Evolutionary conservation across 1,140 invertebrate genomes (phyloP).

Genomic region (Halesus radiatus): DNA sequence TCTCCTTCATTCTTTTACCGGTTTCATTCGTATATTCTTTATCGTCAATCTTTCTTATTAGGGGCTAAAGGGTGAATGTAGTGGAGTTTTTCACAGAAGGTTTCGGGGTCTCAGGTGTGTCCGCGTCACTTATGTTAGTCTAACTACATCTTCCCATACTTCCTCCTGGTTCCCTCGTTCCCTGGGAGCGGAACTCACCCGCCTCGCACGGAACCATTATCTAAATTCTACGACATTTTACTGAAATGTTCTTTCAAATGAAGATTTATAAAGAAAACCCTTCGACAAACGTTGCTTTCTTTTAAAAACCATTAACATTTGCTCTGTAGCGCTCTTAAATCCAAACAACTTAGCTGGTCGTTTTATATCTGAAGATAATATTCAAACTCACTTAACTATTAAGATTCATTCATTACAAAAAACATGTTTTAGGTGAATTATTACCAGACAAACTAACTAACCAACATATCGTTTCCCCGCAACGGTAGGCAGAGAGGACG

Average conservation of each 20-base stretch:
- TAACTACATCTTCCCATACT: conserved; percentile 36
- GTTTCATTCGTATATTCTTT: not conserved
- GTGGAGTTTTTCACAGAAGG: not conserved
- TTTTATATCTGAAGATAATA: too few species aligned
- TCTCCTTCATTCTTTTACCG: too few species aligned
- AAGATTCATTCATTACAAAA: too few species aligned
- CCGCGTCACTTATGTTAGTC: conserved; percentile 40
- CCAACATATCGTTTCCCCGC: too few species aligned
- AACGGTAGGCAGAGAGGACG: too few species aligned
- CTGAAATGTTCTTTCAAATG: conserved; percentile 28
- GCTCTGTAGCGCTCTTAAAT: too few species aligned
- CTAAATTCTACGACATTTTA: conserved; percentile 22
- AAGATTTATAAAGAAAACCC: conserved; percentile 23
- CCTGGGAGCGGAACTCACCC: conserved; percentile 32
- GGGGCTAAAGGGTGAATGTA: not conserved
- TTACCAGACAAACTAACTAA: too few species aligned
- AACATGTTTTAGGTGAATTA: too few species aligned
- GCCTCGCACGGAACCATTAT: conserved; percentile 4
- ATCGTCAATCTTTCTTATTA: conserved; percentile 6
- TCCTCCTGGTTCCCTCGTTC: conserved; percentile 41
- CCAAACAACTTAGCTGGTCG: too few species aligned
- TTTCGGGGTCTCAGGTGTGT: conserved; percentile 32
- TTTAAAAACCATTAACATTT: too few species aligned
- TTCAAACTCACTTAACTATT: too few species aligned
- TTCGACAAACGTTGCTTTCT: too few species aligned